Evolutionary conservation across 2,113 vertebrate species (phyloP), one percentile per base, ranked within the genome.

Genomic region (Phrynosoma blainvillii): DNA sequence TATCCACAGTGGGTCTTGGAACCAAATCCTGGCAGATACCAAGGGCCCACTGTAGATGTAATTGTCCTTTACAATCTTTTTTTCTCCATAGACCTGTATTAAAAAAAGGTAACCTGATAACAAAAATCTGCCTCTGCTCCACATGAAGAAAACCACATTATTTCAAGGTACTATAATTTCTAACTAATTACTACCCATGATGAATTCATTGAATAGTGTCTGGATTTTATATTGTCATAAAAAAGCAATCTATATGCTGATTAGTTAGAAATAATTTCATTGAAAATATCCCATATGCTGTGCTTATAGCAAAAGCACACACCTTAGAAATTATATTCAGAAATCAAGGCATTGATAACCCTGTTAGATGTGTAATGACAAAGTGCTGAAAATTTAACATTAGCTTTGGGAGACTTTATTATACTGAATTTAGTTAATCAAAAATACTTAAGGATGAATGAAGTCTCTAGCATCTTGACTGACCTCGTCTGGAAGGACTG

Each of bases 101-200:
- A 47, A 47, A 47, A 54, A 62, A 73, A 30, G 8, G 20, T 81
- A n/a, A 59, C 32, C 23, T 75, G 11, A 1, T 76, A 36, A 27
- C 12, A 88, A 83, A 84, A 90, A 94, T 87, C 89, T 76, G 52
- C 20, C 87, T 81, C 77, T 87, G 70, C 1, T 89, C 20, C 85
- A 90, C 93, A 91, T 93, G 91, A 92, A 90, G 91, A 77, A 85
- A 66, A 75, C 59, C 10, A 3, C 86, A 47, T 47, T 7, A 47
- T 47, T 47, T 47, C 47, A 47, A 47, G 47, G 7, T 47, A 7
- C 47, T 47, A 5, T 47, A 9, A 23, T 40, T 91, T 78, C 87
- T 94, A 94, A 93, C 95, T 94, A 95, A 96, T 94, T 90, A 90
- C 62, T 82, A 92, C 82, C 76, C 52, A 83, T 16, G 83, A 91